Evolutionary conservation across 2,113 vertebrate species (phyloP).

Genomic region (Protobothrops flavoviridis): DNA sequence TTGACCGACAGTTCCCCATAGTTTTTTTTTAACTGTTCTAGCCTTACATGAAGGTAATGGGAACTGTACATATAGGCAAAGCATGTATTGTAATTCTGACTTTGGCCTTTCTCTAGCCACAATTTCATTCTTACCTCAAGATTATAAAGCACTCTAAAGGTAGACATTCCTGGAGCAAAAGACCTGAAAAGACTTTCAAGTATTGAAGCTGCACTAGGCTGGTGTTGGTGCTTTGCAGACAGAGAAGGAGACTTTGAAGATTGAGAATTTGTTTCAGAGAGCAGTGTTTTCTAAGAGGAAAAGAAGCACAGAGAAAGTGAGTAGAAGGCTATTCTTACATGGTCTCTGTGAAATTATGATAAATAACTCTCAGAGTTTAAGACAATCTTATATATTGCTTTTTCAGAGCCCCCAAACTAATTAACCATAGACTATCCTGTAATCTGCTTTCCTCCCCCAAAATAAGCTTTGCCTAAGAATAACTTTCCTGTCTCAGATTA

Average conservation of each 20-base stretch:
- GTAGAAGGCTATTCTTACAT: neutral
- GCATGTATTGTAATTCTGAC: neutral
- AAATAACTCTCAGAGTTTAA: neutral
- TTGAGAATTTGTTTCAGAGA: slow-evolving; percentile 84
- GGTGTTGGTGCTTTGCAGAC: slow-evolving; percentile 94
- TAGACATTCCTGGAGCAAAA: slow-evolving; percentile 97
- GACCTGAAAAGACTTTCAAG: slow-evolving; percentile 94
- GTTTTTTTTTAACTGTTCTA: neutral
- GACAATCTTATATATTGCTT: neutral
- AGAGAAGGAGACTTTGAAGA: slow-evolving; percentile 96
- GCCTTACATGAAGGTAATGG: neutral
- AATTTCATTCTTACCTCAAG: slow-evolving; percentile 83
- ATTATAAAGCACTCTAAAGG: slow-evolving; percentile 97
- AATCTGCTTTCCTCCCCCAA: neutral
- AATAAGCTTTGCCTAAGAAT: neutral
- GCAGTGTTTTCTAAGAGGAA: slow-evolving; percentile 85
- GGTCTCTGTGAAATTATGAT: neutral
- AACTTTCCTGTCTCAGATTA: neutral
- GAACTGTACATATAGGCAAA: neutral
- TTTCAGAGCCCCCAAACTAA: neutral
- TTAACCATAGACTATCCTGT: neutral
- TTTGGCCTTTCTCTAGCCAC: neutral
- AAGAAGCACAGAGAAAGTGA: slow-evolving; percentile 5
- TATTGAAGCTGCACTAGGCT: slow-evolving; percentile 93
- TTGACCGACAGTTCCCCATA: neutral